phyloP scores from a whole-genome alignment of 2,113 vertebrate genomes.

The Oreochromis spilurus region DNA sequence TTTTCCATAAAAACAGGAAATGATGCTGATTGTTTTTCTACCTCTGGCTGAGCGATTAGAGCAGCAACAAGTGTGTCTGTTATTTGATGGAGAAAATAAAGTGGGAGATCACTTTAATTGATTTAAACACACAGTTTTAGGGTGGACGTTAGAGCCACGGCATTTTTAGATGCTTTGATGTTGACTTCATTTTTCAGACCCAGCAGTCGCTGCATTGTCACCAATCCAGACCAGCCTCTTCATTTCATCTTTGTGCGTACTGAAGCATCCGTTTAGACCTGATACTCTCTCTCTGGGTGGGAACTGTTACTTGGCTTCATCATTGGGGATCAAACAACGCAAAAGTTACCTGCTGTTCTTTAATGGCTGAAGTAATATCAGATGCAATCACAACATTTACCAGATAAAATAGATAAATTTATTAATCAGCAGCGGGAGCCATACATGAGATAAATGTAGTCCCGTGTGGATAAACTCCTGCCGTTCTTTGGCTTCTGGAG shows the following conservation, averaged over 20 bases:
- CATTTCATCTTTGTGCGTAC: not conserved
- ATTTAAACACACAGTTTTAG: not conserved
- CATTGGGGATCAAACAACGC: not conserved
- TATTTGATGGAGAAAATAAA: not conserved
- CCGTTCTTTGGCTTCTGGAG: not conserved
- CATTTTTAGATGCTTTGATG: not conserved
- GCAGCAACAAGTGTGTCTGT: not conserved
- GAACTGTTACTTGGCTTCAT: not conserved
- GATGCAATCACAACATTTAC: not conserved
- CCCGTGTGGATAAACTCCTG: not conserved
- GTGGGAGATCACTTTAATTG: not conserved
- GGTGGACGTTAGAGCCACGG: fast-evolving
- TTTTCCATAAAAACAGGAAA: slow-evolving; percentile 63
- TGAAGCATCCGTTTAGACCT: not conserved
- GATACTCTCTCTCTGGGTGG: not conserved
- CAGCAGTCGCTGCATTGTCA: not conserved
- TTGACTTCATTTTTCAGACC: not conserved
- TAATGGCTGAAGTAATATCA: not conserved
- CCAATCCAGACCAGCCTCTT: fast-evolving
- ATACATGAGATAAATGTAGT: slow-evolving; percentile 20
- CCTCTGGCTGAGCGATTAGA: not conserved
- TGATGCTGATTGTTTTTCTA: not conserved
- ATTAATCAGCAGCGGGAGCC: not conserved
- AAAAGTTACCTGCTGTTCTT: not conserved
- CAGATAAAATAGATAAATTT: not conserved